Evolutionary conservation across 2,888 invertebrate genomes (phyloP), one percentile per base, ranked within the genome.

Genomic region (Oscheius sp.): DNA sequence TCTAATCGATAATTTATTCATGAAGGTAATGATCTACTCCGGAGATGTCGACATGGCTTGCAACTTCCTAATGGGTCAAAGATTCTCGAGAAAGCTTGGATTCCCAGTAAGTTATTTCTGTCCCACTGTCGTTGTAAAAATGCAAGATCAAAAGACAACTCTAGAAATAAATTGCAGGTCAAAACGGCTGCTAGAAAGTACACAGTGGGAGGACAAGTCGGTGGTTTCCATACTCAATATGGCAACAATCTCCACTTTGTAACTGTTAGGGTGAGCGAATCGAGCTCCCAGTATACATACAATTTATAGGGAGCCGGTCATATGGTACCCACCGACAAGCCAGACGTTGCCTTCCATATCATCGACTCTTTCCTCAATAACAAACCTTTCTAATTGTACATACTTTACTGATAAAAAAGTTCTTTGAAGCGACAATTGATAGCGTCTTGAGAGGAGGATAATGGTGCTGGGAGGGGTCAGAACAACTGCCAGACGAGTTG

Each of bases 271-370:
- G n/a, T n/a, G n/a, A n/a, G n/a, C n/a, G 75, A 73, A 28, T 92
- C 93, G 14, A 93, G 93, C n/a, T n/a, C n/a, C n/a, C n/a, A n/a
- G n/a, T n/a, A n/a, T n/a, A n/a, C n/a, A n/a, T n/a, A n/a, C n/a
- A 41, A 14, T 36, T 36, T 36, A 12, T 17, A 50, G 2, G 57
- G 57, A 36, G 57, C 33, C 17, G 30, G 57, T 9, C 30, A 33
- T 14, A 50, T 26, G 91, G 92, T 92, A 9, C 92, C 93, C 0
- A 89, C 74, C 28, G 76, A 76, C 62, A 76, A 76, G 57, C 76
- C 77, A 30, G 59, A 69, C 2, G 72, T 77, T 22, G 74, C 76
- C 36, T 70, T 69, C 33, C 74, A 76, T 49, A 72, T 76, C 41
- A 67, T 77, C 47, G 66, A 71, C 44, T 47, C 72, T 14, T 77